Conservation (phyloP, 2,888 invertebrate species). For the Yponomeuta sedellus region DNA sequence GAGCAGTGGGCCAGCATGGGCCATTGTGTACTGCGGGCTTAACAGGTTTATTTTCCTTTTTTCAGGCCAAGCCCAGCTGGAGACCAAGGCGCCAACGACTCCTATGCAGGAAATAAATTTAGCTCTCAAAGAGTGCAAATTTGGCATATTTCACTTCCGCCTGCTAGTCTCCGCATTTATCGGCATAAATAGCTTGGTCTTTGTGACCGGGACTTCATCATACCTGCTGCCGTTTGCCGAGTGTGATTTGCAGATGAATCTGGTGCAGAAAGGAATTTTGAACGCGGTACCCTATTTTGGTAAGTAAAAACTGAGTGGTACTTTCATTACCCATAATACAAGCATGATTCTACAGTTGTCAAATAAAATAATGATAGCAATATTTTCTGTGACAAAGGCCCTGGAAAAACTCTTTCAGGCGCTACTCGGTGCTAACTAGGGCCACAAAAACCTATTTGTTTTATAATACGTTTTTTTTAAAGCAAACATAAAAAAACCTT, state of each 20-base stretch:
- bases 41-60: constrained; percentile 1
- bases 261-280: constrained; percentile 49
- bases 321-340: too few relatives aligned
- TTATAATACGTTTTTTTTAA: too few relatives aligned
- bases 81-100: constrained; percentile 28
- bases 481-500: too few relatives aligned
- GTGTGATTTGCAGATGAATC: constrained; percentile 52
- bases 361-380: background rate
- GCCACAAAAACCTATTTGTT: too few relatives aligned
- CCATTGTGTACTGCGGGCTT: too few relatives aligned
- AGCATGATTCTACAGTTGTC: background rate
- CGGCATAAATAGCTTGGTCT: constrained; percentile 36
- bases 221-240: constrained; percentile 54
- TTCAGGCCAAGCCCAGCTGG: constrained; percentile 34
- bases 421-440: too few relatives aligned
- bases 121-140: constrained; percentile 46
- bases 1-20: too few relatives aligned
- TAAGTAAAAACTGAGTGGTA: constrained; percentile 28
- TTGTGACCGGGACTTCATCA: constrained; percentile 41
- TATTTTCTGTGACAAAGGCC: background rate
- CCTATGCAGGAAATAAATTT: constrained; percentile 52
- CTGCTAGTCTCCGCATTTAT: constrained; percentile 37
- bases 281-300: constrained; percentile 55
- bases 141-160: constrained; percentile 49
- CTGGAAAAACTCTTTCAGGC: background rate